phyloP scores from a whole-genome alignment of 2,888 invertebrate genomes.

The Nemotelus nigrinus region DNA sequence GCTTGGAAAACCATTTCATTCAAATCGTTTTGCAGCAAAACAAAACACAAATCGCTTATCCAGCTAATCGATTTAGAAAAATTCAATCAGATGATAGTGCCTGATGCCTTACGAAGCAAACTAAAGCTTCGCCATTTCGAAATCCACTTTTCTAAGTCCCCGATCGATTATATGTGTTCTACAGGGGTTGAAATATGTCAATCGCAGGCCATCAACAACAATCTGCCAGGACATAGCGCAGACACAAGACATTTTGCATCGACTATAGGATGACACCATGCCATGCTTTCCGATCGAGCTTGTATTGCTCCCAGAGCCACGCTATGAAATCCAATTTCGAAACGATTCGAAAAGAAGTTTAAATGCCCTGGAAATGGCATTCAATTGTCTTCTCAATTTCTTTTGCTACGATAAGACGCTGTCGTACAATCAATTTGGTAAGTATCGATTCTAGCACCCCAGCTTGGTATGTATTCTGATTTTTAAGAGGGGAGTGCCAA shows the following conservation, averaged over 20 bases:
- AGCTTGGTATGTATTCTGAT: no score
- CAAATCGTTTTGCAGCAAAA: background rate
- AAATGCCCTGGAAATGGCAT: constrained; percentile 50
- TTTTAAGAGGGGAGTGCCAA: no score
- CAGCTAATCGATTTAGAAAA: constrained; percentile 30
- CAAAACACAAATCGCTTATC: background rate
- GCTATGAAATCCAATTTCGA: constrained; percentile 48
- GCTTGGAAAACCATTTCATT: background rate
- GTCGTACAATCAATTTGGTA: constrained; percentile 47
- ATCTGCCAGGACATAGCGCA: background rate
- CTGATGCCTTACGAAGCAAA: background rate
- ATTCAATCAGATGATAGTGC: constrained; percentile 23
- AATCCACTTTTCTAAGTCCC: background rate
- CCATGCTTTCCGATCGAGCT: background rate
- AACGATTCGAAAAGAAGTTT: constrained; percentile 45
- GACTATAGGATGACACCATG: constrained; percentile 8
- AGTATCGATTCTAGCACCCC: constrained; percentile 42
- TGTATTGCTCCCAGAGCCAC: constrained; percentile 16
- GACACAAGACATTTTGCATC: background rate
- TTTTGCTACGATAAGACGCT: constrained; percentile 42
- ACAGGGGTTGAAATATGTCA: constrained; percentile 38
- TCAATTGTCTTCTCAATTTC: constrained; percentile 51
- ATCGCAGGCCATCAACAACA: constrained; percentile 35
- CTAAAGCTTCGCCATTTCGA: background rate
- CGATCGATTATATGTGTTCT: constrained; percentile 9